Percentiles rank a stretch among this genome's conserved stretches.
phyloP scores from a whole-genome alignment of 2,888 invertebrate species.

The Tortrix viridana region DNA sequence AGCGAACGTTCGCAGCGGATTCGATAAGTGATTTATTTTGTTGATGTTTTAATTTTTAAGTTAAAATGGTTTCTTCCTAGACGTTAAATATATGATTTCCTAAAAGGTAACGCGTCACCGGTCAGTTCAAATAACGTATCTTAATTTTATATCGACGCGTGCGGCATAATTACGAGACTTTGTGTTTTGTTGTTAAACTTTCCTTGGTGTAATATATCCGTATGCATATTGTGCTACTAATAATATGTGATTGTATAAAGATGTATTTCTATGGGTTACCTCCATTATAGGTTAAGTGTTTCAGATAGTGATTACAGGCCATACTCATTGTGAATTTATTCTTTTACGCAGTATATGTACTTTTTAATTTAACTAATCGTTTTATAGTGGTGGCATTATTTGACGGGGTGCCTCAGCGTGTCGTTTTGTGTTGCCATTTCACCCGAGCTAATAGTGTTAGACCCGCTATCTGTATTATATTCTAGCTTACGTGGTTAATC shows the following conservation, averaged over 20 bases:
- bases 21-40: conserved; percentile 54
- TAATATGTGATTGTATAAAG: conserved; percentile 69
- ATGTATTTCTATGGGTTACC: conserved; percentile 66
- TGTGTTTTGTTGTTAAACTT: conserved; percentile 57
- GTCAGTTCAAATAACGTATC: conserved; percentile 62
- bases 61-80: conserved; percentile 49
- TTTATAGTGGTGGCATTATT: conserved; percentile 47
- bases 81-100: conserved; percentile 58
- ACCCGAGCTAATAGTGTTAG: conserved; percentile 55
- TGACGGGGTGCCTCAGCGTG: conserved; percentile 5
- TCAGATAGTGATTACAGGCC: conserved; percentile 72
- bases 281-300: conserved; percentile 69
- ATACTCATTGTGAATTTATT: conserved; percentile 79
- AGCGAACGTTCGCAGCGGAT: conserved; percentile 50
- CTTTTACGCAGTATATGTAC: conserved; percentile 62
- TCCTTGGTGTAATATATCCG: conserved; percentile 69
- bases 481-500: conserved; percentile 62
- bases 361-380: conserved; percentile 60
- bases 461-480: conserved; percentile 57
- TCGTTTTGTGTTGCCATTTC: conserved; percentile 43
- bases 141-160: conserved; percentile 28
- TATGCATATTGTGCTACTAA: conserved; percentile 67
- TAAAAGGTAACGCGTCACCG: conserved; percentile 53
- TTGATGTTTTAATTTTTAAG: conserved; percentile 56
- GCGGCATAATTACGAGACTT: conserved; percentile 33